Evolutionary conservation across 2,797 vertebrate genomes (phyloP).

Genomic region (Lindbergichthys nudifrons): DNA sequence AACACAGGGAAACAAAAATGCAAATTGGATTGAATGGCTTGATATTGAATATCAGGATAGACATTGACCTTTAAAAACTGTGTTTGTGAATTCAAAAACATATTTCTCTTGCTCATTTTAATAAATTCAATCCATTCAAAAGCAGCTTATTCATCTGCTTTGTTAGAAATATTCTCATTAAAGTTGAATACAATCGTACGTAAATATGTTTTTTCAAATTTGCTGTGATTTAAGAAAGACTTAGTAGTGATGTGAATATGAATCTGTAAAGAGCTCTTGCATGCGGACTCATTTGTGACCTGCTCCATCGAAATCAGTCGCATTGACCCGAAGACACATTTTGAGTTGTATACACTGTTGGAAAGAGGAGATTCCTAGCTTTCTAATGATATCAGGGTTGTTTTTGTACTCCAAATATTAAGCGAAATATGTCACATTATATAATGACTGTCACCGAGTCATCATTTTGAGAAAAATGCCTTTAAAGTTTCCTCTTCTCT

Average conservation of each 20-base stretch:
- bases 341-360: no score
- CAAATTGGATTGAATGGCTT: conserved; percentile 9
- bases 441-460: no score
- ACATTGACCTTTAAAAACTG: conserved; percentile 24
- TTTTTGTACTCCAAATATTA: no score
- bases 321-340: no score
- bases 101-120: neutral
- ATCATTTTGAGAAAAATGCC: no score
- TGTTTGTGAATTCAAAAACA: neutral
- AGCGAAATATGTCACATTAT: no score
- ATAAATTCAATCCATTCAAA: conserved; percentile 16
- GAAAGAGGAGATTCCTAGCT: no score
- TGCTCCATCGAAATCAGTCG: no score
- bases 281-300: conserved; percentile 30
- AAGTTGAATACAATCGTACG: neutral
- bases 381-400: no score
- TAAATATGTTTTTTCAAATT: neutral
- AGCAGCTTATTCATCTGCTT: conserved; percentile 14
- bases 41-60: conserved; percentile 30
- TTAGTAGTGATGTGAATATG: neutral
- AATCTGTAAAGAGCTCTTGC: conserved; percentile 11
- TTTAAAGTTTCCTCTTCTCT: no score
- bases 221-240: neutral
- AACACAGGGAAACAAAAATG: neutral
- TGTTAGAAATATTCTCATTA: conserved; percentile 11